Base-by-base conservation (phyloP, 1,140 invertebrate genomes). In the Zaprionus kolodkinae region DNA sequence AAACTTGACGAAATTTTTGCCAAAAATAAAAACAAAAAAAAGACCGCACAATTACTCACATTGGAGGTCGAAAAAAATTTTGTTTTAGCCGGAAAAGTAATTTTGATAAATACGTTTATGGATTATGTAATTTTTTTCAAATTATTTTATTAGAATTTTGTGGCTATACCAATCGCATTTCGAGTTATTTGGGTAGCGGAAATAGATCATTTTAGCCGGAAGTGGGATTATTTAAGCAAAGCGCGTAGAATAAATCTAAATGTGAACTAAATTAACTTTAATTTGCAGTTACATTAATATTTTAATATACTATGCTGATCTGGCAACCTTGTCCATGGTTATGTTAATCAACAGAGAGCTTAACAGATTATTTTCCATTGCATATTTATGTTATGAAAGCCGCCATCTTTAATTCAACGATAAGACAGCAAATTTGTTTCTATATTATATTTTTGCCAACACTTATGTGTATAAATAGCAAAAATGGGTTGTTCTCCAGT, bases 1-100 rank as follows among this genome's bases (percentile, higher is more conserved):
- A 63, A 45, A 50, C 57, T 61, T 48, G n/a, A 56, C 33, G 60
- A n/a, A 62, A 57, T 55, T 59, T 33, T 59, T 54, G 21, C 40
- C 40, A 43, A 48, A 33, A 65, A 30, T 54, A 59, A 6, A 9
- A 35, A 35, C 1, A n/a, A 12, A 45, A 12, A 45, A 45, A 9
- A 45, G 15, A 9, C 40, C 40, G 54, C n/a, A 17, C 27, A 64
- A 61, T 55, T 57, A 17, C 40, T 35, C 33, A 17, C 43, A 66
- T 62, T 76, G 7, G 52, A 13, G 38, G 61, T 48, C 30, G 21
- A 48, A 56, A 68, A 56, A 6, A 45, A 45, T 64, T 59, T 60
- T 21, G 21, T 17, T 55, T 30, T 36, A 12, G 21, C 1, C 40
- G 40, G n/a, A 45, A 45, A 15, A 9, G n/a, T 45, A 40, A 40